A percentile compares a stretch with the other conserved stretches of the same genome.
These are phyloP conservation scores for Hypocryptadius cinnamomeus DNA, from an alignment of 2,113 vertebrate species.

Conservation along the genomic window DNA sequence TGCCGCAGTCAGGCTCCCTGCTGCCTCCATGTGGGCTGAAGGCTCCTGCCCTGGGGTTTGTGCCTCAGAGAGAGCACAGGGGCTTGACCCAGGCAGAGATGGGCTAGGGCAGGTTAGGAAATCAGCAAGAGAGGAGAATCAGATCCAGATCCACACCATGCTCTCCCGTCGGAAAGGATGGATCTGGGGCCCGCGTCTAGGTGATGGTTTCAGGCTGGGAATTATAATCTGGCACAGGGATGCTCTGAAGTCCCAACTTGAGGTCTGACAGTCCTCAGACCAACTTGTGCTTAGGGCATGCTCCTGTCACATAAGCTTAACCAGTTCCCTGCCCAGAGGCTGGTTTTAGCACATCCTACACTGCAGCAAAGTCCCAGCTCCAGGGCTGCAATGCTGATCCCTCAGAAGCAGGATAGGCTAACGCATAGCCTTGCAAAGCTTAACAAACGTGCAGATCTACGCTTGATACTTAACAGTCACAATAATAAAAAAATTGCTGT, in stretches of 20 bases:
- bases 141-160: not conserved
- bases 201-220: not conserved
- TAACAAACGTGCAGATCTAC: not conserved
- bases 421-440: not conserved
- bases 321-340: not conserved
- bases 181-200: rapidly evolving
- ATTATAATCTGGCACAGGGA: not conserved
- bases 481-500: not conserved
- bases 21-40: conserved; percentile 1
- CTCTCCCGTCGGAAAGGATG: not conserved
- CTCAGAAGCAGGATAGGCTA: not conserved
- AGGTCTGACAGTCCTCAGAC: not conserved
- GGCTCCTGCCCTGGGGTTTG: not conserved
- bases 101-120: not conserved
- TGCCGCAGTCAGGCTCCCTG: not conserved
- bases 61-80: not conserved
- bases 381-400: not conserved
- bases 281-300: not conserved
- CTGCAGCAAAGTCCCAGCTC: not conserved
- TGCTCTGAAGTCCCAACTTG: not conserved
- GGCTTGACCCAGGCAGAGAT: not conserved
- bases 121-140: not conserved
- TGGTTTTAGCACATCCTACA: not conserved
- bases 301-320: not conserved
- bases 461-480: not conserved